A percentile compares a stretch with the other conserved stretches of the same genome.
Conservation (phyloP, 2,888 invertebrate genomes). For the Gortyna flavago region DNA sequence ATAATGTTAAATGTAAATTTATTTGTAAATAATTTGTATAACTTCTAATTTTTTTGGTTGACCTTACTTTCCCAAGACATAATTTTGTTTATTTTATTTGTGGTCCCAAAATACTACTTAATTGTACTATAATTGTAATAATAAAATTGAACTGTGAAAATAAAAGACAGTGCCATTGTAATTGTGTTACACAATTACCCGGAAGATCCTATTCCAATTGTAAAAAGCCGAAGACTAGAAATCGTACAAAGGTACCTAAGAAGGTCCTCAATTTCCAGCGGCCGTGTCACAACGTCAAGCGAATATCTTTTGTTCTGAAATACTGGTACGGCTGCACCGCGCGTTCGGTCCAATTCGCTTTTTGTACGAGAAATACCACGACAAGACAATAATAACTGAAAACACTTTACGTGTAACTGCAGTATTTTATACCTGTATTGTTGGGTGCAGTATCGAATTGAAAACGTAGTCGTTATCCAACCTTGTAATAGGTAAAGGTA, state of each 20-base stretch:
- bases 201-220: not conserved
- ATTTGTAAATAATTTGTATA: too few species aligned
- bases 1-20: too few species aligned
- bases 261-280: slow-evolving; percentile 10
- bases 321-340: slow-evolving; percentile 6
- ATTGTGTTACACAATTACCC: not conserved
- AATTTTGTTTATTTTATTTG: too few species aligned
- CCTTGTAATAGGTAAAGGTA: not conserved
- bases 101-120: too few species aligned
- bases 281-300: slow-evolving; percentile 23
- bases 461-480: not conserved
- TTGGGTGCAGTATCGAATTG: not conserved
- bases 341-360: slow-evolving; percentile 14
- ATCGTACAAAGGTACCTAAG: slow-evolving; percentile 2
- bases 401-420: slow-evolving; percentile 3
- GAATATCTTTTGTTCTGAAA: slow-evolving; percentile 42
- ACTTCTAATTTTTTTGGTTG: too few species aligned
- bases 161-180: not conserved
- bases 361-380: slow-evolving; percentile 1
- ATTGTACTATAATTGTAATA: too few species aligned
- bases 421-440: not conserved
- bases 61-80: too few species aligned
- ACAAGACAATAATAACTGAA: slow-evolving; percentile 20
- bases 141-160: not conserved
- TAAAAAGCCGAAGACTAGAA: not conserved